Evolutionary conservation across 1,140 invertebrate species (phyloP), one percentile per base, ranked within the genome.

Genomic region (Stegodyphus dumicola): DNA sequence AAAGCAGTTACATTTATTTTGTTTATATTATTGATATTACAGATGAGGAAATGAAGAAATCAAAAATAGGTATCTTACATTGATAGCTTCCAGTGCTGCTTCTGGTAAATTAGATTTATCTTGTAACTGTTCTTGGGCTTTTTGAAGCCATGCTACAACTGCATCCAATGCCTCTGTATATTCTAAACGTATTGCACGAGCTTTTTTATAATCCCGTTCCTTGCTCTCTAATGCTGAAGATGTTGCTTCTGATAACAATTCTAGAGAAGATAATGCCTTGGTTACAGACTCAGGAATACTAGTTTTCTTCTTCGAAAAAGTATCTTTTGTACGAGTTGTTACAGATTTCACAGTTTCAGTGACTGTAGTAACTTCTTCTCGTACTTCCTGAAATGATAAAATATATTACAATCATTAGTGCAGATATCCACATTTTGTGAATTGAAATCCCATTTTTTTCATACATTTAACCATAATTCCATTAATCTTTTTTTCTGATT

Each of bases 221-320:
- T 96, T 96, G 88, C 96, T 95, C 88, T 97, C 96, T 94, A 97
- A 95, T 9, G 93, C 93, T 86, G 93, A 93, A 56, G 92, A 92
- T 17, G 95, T 92, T 75, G 93, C 93, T 90, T 98, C 96, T 51
- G 94, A 93, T n/a, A 94, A 92, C 67, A 97, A 77, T 85, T 91
- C 91, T 71, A 91, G 87, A 84, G 87, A 88, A 15, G 90, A 90
- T 7, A 91, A 86, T 84, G 89, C 87, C 67, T 91, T 69, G 15
- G 73, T 92, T 74, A 96, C 92, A 92, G 96, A 95, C 81, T 93
- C 94, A 60, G 95, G 95, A 56, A 95, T 90, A 74, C 94, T 92
- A 88, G 94, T 92, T 89, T 94, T 92, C 90, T 93, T 93, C 88
- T 92, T 93, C 88, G 91, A 91, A 91, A 96, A 96, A 70, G 93